A percentile compares a stretch with the other conserved stretches of the same genome.
Evolutionary conservation across 1,140 invertebrate species (phyloP).

Genomic region (Mesaphorura yosii): DNA sequence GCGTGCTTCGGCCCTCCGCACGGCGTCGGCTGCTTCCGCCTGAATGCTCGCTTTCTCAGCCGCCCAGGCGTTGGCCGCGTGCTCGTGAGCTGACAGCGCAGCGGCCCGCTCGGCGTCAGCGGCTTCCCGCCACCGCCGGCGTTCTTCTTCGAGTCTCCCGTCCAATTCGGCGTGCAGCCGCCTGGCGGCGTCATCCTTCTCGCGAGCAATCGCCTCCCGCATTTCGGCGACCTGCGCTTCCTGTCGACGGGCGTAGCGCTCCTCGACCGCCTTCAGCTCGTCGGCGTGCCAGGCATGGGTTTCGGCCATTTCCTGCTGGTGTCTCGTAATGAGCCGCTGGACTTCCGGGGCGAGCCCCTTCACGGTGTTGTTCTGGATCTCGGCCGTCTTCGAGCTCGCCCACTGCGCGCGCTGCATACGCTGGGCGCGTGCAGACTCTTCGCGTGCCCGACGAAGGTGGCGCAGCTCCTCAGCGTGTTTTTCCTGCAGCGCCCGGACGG

Average conservation of each 20-base stretch:
- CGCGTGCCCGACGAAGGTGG: constrained; percentile 48
- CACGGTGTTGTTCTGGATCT: constrained; percentile 56
- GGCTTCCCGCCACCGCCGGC: constrained; percentile 16
- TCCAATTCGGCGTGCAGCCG: constrained; percentile 41
- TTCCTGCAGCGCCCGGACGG: constrained; percentile 47
- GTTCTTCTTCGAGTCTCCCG: constrained; percentile 33
- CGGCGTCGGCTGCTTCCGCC: constrained; percentile 18
- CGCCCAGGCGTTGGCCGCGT: constrained; percentile 15
- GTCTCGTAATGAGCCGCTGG: constrained; percentile 49
- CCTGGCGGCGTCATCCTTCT: constrained; percentile 39
- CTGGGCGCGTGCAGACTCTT: constrained; percentile 53
- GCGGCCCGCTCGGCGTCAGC: constrained; percentile 18
- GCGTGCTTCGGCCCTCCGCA: constrained; percentile 25
- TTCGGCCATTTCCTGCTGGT: constrained; percentile 48
- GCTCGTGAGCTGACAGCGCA: constrained; percentile 11
- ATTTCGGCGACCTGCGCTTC: constrained; percentile 42
- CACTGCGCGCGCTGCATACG: constrained; percentile 54
- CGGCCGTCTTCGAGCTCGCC: constrained; percentile 54
- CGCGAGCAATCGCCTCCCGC: constrained; percentile 39
- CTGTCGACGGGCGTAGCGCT: constrained; percentile 42
- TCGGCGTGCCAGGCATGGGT: constrained; percentile 47
- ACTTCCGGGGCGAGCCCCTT: constrained; percentile 61
- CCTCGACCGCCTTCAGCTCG: constrained; percentile 42
- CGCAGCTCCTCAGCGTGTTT: constrained; percentile 51
- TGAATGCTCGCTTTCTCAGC: constrained; percentile 18